Conservation (phyloP, 2,113 vertebrate species). For the Rhynchomys soricoides region DNA sequence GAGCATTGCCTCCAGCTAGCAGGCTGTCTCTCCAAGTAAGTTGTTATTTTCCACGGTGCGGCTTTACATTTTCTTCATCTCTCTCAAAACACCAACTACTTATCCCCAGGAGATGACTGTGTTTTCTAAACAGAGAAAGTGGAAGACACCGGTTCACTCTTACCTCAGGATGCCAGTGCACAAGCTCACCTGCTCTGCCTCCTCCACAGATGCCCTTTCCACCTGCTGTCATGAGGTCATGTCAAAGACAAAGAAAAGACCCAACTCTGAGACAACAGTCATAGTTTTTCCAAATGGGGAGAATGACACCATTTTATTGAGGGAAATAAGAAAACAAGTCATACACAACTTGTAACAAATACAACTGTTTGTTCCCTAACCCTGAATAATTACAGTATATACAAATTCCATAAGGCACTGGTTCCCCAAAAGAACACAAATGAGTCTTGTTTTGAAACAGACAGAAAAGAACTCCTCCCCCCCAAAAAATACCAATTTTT, state of each 20-base stretch:
- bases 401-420: conserved; percentile 92
- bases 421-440: conserved; percentile 87
- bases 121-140: background rate
- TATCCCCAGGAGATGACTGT: background rate
- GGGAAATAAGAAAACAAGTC: conserved; percentile 88
- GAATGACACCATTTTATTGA: conserved; percentile 89
- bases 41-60: background rate
- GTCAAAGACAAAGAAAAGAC: background rate
- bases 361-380: conserved; percentile 82
- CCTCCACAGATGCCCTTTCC: accelerated
- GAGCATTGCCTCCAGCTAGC: accelerated
- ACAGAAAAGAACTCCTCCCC: conserved; percentile 49
- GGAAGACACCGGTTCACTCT: background rate
- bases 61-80: background rate
- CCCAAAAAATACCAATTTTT: conserved; percentile 77
- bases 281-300: conserved; percentile 44
- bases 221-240: background rate
- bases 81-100: background rate
- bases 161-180: too few species aligned
- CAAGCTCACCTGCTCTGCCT: background rate
- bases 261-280: conserved; percentile 18
- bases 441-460: conserved; percentile 71
- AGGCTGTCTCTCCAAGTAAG: background rate
- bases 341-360: conserved; percentile 86
- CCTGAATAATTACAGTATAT: conserved; percentile 89